Evolutionary conservation across 2,113 vertebrate species (phyloP), one percentile per base, ranked within the genome.

Genomic region (Melospiza melodia): DNA sequence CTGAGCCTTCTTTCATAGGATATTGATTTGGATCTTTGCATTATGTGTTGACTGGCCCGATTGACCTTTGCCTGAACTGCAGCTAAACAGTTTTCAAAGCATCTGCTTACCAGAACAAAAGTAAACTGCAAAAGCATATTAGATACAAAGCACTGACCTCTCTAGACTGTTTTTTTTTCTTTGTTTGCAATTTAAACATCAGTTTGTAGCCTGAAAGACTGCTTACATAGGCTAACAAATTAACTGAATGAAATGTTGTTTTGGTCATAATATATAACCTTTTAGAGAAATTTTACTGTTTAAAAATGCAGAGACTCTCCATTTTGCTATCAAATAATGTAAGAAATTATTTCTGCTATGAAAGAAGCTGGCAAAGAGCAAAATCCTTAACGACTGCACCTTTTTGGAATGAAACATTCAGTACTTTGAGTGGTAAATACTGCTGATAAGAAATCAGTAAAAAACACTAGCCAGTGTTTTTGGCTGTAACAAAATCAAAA

Each of bases 21-120:
- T 33, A 96, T 57, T 57, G 81, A 90, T 86, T 87, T 79, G 39
- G 49, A 95, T 54, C 65, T 89, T 92, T 90, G 68, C 61, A 75
- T 65, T 62, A 44, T 58, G 75, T 35, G 86, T 35, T 61, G 48
- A 59, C 79, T 78, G 73, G 76, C 31, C 79, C 0, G 4, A 77
- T 0, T 91, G 90, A 86, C 88, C 83, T 93, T 84, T 91, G 55
- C 61, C 81, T 92, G 92, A 96, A 95, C 72, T 86, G 68, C 57
- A 92, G 54, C 65, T 54, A 57, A 94, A 85, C 55, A 94, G 83
- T 83, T 94, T 86, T 71, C 76, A 94, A 89, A 94, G 88, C 79
- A 39, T 78, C 65, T 93, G 76, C 72, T 81, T 84, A 92, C 44
- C 37, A 89, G 62, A 93, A 95, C 65, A 78, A 95, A 94, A 93